Evolutionary conservation across 92 coral and sea anemone species (phyloP).

Genomic region (Epizoanthus scotinus): DNA sequence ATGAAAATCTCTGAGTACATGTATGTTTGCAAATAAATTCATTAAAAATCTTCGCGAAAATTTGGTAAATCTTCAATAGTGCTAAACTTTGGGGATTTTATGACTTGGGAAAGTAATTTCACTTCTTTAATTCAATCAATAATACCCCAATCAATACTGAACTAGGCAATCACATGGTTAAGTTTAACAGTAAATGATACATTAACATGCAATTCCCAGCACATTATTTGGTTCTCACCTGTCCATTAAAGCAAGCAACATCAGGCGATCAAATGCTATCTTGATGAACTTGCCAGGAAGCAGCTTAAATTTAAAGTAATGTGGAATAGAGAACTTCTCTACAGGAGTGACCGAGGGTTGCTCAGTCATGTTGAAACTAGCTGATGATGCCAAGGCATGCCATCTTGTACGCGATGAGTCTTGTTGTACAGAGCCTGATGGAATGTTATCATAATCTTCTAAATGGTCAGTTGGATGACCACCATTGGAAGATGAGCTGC

Average conservation of each 20-base stretch:
- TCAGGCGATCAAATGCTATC: slow-evolving; percentile 93
- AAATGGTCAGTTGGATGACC: slow-evolving; percentile 40
- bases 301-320: slow-evolving; percentile 88
- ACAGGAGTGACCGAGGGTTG: slow-evolving; percentile 72
- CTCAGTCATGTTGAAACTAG: slow-evolving; percentile 60
- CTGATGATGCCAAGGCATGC: slow-evolving; percentile 71
- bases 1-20: too few relatives aligned
- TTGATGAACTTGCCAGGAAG: slow-evolving; percentile 89
- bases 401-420: slow-evolving; percentile 68
- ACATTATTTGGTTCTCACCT: slow-evolving; percentile 53
- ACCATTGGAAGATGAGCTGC: slow-evolving; percentile 79
- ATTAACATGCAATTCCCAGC: too few relatives aligned
- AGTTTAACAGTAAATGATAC: too few relatives aligned
- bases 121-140: too few relatives aligned
- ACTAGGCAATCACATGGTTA: too few relatives aligned
- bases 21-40: too few relatives aligned
- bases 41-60: too few relatives aligned
- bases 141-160: too few relatives aligned
- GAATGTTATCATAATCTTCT: slow-evolving; percentile 61
- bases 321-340: slow-evolving; percentile 76
- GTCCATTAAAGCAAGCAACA: slow-evolving; percentile 92
- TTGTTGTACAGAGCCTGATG: slow-evolving; percentile 54
- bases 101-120: too few relatives aligned
- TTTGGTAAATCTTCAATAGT: background rate
- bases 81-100: too few relatives aligned